A percentile compares a stretch with the other conserved stretches of the same genome.
Conservation (phyloP, 2,888 invertebrate species). For the Anorthoa munda region DNA sequence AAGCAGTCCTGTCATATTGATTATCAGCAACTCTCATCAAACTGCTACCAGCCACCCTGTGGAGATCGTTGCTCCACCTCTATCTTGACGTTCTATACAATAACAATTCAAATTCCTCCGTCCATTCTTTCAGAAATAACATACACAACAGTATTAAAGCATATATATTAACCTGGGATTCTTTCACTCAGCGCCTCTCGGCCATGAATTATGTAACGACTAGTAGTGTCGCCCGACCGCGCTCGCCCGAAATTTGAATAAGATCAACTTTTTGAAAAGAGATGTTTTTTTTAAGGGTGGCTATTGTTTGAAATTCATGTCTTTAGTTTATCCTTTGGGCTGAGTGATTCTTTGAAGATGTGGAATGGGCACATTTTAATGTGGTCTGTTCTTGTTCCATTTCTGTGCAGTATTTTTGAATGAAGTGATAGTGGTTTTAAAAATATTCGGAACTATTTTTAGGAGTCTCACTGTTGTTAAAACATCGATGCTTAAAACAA, state of each 20-base stretch:
- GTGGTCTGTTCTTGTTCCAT: background rate
- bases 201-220: conserved; percentile 80
- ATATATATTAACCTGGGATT: conserved; percentile 85
- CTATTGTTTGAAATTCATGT: conserved; percentile 54
- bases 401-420: too few species aligned
- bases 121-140: conserved; percentile 32
- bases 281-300: conserved; percentile 54
- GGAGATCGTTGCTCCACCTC: too few species aligned
- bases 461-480: too few species aligned
- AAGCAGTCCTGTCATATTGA: too few species aligned
- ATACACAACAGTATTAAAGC: conserved; percentile 72
- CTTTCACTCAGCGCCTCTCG: conserved; percentile 77
- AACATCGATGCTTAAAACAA: too few species aligned
- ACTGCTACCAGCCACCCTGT: too few species aligned
- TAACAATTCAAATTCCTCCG: background rate
- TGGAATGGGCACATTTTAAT: background rate
- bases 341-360: conserved; percentile 12
- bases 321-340: conserved; percentile 39
- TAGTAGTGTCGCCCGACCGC: conserved; percentile 46
- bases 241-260: conserved; percentile 71
- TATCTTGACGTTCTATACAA: too few species aligned
- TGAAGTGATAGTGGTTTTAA: background rate
- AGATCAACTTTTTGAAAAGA: conserved; percentile 51
- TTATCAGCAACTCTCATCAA: too few species aligned
- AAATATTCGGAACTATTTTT: background rate